These are phyloP conservation scores for Sciurus carolinensis DNA, from an alignment of 2,797 vertebrate species.

Conservation along the genomic window DNA sequence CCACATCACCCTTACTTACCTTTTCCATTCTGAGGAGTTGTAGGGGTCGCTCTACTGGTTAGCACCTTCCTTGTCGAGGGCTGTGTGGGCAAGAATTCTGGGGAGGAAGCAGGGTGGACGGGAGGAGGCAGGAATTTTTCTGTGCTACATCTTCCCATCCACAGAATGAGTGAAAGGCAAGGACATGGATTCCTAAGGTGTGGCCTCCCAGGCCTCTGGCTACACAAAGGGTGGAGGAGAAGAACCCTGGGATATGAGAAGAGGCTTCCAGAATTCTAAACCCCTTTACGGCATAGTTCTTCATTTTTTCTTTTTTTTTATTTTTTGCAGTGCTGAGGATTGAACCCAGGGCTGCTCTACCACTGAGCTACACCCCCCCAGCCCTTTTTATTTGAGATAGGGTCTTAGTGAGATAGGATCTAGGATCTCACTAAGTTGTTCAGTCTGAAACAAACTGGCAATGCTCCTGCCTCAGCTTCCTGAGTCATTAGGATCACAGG, in stretches of 20 bases:
- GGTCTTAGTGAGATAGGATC: background rate
- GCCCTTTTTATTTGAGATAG: background rate
- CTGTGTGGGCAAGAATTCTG: conserved; percentile 88
- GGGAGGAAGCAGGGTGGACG: conserved; percentile 53
- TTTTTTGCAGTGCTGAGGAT: background rate
- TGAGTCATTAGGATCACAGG: background rate
- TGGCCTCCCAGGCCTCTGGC: background rate
- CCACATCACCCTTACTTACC: conserved; percentile 84
- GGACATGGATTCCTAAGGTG: background rate
- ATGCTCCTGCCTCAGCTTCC: background rate
- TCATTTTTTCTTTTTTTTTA: background rate
- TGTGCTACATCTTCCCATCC: background rate
- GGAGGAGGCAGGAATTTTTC: background rate
- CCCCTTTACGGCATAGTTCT: background rate
- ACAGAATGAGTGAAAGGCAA: background rate
- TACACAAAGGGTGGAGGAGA: conserved; percentile 3
- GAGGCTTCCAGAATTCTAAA: background rate
- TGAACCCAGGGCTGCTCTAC: no score
- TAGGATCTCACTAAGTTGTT: background rate
- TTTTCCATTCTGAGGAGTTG: conserved; percentile 84
- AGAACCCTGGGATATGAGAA: background rate
- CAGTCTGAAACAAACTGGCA: background rate
- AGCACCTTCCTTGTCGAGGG: conserved; percentile 83
- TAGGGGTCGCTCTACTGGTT: conserved; percentile 78
- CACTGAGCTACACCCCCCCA: no score